phyloP scores from a whole-genome alignment of 2,888 invertebrate species.

The Gastrophysa polygoni region DNA sequence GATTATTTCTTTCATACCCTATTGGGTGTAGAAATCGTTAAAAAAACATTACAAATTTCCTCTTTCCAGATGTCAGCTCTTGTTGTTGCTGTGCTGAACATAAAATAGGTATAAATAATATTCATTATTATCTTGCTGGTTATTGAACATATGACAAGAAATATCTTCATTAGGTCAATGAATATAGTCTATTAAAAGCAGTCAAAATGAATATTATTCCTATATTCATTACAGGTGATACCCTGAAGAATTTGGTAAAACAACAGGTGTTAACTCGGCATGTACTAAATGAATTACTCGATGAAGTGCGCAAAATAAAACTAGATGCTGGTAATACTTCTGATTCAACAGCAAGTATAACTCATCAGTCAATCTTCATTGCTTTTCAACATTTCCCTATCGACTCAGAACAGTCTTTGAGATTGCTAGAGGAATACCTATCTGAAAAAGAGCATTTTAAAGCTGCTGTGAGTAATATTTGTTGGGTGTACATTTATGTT shows the following conservation, averaged over 20 bases:
- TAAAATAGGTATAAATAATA: slow-evolving; percentile 8
- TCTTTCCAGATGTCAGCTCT: slow-evolving; percentile 3
- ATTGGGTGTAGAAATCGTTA: not conserved
- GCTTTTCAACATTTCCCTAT: slow-evolving; percentile 5
- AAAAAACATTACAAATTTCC: not conserved
- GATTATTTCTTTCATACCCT: not conserved
- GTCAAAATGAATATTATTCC: not conserved
- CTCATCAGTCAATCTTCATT: slow-evolving; percentile 2
- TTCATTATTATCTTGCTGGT: not conserved
- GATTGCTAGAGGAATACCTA: slow-evolving; percentile 1
- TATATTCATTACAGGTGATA: not conserved
- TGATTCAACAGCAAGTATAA: not conserved
- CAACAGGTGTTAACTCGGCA: slow-evolving; percentile 8
- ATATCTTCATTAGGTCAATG: not conserved
- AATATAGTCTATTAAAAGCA: not conserved
- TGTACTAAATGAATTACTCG: not conserved
- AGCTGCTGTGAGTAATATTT: slow-evolving; percentile 3
- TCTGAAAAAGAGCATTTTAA: not conserved
- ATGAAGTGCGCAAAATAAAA: not conserved
- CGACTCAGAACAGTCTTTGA: slow-evolving; percentile 1
- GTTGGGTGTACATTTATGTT: too few relatives aligned
- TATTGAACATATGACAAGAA: not conserved
- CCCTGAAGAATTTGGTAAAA: slow-evolving; percentile 6
- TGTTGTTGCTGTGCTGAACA: slow-evolving; percentile 11
- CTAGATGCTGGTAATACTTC: not conserved